Evolutionary conservation across 2,113 vertebrate species (phyloP).

Genomic region (Cepphus grylle): DNA sequence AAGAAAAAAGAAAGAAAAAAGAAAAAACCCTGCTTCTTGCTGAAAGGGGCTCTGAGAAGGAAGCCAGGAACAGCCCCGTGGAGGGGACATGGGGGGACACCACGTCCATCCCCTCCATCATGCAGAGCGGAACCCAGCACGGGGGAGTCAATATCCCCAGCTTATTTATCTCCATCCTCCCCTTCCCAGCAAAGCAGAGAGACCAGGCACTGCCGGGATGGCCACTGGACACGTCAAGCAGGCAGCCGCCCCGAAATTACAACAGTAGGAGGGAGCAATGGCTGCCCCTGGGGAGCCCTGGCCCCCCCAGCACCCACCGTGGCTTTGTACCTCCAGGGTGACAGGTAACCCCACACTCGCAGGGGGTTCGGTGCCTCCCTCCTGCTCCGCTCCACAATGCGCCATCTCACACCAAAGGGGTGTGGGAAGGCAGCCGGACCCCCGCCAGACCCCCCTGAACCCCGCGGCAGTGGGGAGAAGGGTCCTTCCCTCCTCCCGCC

Average conservation of each 20-base stretch:
- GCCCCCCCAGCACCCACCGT: not conserved
- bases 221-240: fast-evolving
- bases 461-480: fast-evolving
- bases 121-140: not conserved
- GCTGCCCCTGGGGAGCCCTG: not conserved
- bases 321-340: not conserved
- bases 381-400: slow-evolving; percentile 32
- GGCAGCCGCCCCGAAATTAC: not conserved
- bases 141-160: not conserved
- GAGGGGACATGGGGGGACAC: not conserved
- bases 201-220: fast-evolving
- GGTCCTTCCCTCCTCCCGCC: not conserved
- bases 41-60: slow-evolving; percentile 29
- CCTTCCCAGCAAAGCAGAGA: not conserved
- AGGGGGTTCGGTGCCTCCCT: not conserved
- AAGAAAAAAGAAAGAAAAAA: not conserved
- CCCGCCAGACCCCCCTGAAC: not conserved
- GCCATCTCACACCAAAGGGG: slow-evolving; percentile 11
- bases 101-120: not conserved
- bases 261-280: not conserved
- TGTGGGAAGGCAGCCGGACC: not conserved
- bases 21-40: not conserved
- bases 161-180: not conserved
- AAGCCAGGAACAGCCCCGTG: not conserved
- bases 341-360: not conserved